Percentiles rank a stretch among this genome's conserved stretches.
Evolutionary conservation across 2,113 vertebrate genomes (phyloP).

Genomic region (Cyprinus carpio): DNA sequence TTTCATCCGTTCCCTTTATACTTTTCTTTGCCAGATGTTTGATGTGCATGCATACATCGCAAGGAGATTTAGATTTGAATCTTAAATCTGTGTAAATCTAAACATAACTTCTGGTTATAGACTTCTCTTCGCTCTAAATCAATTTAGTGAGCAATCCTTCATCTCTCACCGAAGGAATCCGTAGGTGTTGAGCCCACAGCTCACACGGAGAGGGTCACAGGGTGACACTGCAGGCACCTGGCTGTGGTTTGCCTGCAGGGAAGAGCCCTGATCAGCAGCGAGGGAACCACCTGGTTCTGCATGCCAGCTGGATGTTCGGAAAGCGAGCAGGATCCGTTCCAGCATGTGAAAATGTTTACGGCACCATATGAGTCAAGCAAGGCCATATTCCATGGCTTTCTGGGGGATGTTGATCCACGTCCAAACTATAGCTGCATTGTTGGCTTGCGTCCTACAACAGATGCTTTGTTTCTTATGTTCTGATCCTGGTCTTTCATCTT

Average conservation of each 20-base stretch:
- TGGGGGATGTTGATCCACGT: slow-evolving; percentile 21
- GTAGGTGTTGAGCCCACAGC: slow-evolving; percentile 15
- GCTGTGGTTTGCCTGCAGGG: slow-evolving; percentile 40
- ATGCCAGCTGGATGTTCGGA: slow-evolving; percentile 9
- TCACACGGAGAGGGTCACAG: slow-evolving; percentile 14
- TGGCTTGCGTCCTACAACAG: not conserved
- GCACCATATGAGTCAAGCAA: slow-evolving; percentile 32
- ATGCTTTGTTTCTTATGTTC: slow-evolving; percentile 2
- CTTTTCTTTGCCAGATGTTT: slow-evolving; percentile 14
- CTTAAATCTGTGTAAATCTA: not conserved
- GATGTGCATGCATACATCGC: not conserved
- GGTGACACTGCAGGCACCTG: slow-evolving; percentile 25
- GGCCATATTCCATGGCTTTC: not conserved
- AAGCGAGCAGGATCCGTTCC: slow-evolving; percentile 1
- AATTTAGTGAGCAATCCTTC: not conserved
- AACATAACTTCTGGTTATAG: not conserved
- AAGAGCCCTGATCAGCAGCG: slow-evolving; percentile 2
- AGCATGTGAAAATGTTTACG: slow-evolving; percentile 35
- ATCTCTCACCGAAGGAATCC: not conserved
- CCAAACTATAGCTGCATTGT: slow-evolving; percentile 29
- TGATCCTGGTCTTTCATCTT: slow-evolving; percentile 27
- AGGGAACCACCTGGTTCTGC: slow-evolving; percentile 39
- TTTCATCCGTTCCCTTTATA: not conserved
- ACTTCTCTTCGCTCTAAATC: not conserved
- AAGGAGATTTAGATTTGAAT: not conserved